Conservation (phyloP, 2,797 vertebrate genomes). For the Phoebastria nigripes region DNA sequence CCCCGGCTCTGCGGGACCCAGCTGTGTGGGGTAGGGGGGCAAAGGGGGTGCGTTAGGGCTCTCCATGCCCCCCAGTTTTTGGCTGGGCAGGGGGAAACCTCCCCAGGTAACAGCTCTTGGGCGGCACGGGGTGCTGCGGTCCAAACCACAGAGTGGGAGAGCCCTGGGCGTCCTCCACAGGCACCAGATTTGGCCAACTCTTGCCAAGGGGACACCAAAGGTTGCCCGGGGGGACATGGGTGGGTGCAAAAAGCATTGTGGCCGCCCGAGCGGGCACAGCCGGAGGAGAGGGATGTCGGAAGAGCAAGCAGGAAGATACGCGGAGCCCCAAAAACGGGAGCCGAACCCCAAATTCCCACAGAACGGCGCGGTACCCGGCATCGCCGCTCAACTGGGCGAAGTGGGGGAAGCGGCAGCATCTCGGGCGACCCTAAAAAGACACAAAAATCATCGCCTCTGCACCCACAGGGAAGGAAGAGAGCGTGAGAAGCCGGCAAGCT, state of each 20-base stretch:
- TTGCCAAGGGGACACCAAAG: neutral
- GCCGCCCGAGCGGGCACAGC: neutral
- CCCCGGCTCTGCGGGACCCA: neutral
- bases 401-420: neutral
- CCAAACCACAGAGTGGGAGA: neutral
- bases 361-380: neutral
- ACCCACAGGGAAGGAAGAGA: neutral
- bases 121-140: accelerated
- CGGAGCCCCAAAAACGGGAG: neutral
- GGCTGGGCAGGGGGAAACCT: neutral
- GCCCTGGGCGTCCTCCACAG: neutral
- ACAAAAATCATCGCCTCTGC: neutral
- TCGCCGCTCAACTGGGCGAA: accelerated
- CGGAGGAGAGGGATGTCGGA: neutral
- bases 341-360: neutral
- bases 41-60: accelerated
- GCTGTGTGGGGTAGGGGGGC: neutral
- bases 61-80: neutral
- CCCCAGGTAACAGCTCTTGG: neutral
- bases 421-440: neutral
- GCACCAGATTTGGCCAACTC: neutral
- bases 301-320: neutral
- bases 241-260: neutral
- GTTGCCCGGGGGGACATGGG: neutral
- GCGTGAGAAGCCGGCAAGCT: neutral